Evolutionary conservation across 2,888 invertebrate species (phyloP).

Genomic region (Timandra comae): DNA sequence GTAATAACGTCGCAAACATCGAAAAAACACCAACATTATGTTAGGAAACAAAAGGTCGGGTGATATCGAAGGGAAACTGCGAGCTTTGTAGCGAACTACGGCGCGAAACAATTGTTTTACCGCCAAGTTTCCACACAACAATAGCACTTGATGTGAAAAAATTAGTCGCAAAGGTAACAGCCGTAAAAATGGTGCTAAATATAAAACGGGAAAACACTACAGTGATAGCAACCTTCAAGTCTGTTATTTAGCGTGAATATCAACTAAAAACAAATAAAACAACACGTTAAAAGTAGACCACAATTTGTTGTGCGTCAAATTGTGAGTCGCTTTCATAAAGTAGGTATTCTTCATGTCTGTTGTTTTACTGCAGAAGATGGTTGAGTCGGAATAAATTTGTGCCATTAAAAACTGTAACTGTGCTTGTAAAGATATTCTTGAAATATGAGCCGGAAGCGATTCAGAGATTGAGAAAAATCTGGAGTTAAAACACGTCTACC

Average conservation of each 20-base stretch:
- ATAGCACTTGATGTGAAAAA: conserved; percentile 29
- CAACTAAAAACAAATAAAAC: conserved; percentile 20
- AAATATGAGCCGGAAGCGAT: too few relatives aligned
- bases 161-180: conserved; percentile 31
- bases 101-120: conserved; percentile 38
- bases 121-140: conserved; percentile 27
- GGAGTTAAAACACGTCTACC: too few relatives aligned
- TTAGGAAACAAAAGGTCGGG: conserved; percentile 28
- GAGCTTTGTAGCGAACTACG: too few relatives aligned
- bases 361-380: conserved; percentile 18
- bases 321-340: conserved; percentile 18
- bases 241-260: conserved; percentile 16
- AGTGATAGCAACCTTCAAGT: conserved; percentile 14
- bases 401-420: neutral
- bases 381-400: conserved; percentile 12
- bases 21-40: conserved; percentile 23
- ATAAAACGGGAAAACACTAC: conserved; percentile 20
- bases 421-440: neutral
- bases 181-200: conserved; percentile 21
- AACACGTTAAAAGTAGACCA: conserved; percentile 19
- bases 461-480: too few relatives aligned
- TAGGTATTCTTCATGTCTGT: conserved; percentile 15
- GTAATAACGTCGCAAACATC: conserved; percentile 24
- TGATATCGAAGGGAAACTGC: too few relatives aligned
- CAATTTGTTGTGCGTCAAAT: conserved; percentile 22